A percentile compares a stretch with the other conserved stretches of the same genome.
These are phyloP conservation scores for Coptodon bakossiorum DNA, from an alignment of 2,113 vertebrate species.

Conservation along the genomic window DNA sequence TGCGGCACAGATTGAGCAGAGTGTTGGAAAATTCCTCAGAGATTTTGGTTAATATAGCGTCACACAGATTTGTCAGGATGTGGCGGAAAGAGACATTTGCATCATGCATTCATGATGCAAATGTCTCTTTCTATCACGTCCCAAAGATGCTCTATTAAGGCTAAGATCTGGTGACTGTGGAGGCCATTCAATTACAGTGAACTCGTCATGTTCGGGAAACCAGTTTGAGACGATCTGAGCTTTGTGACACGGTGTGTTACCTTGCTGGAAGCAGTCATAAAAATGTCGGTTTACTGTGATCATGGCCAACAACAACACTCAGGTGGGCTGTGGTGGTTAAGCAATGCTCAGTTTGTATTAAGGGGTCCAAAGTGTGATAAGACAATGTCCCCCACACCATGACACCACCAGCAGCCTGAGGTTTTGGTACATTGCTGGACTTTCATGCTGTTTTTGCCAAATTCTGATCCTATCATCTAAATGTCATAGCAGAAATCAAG, in stretches of 20 bases:
- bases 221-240: neutral
- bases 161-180: neutral
- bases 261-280: neutral
- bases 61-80: neutral
- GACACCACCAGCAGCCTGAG: neutral
- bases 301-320: neutral
- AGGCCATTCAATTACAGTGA: neutral
- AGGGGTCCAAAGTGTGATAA: neutral
- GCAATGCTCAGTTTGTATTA: neutral
- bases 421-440: neutral
- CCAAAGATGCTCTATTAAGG: neutral
- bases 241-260: neutral
- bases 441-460: neutral
- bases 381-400: neutral
- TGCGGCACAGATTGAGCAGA: neutral
- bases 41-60: neutral
- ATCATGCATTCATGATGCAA: neutral
- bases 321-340: neutral
- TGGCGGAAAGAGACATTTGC: neutral
- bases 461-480: neutral
- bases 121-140: fast-evolving
- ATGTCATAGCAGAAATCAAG: neutral
- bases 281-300: neutral
- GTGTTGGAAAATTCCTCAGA: neutral
- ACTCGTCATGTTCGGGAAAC: neutral